Conservation (phyloP, 2,797 vertebrate species). For the Pseudomugil gertrudae region DNA sequence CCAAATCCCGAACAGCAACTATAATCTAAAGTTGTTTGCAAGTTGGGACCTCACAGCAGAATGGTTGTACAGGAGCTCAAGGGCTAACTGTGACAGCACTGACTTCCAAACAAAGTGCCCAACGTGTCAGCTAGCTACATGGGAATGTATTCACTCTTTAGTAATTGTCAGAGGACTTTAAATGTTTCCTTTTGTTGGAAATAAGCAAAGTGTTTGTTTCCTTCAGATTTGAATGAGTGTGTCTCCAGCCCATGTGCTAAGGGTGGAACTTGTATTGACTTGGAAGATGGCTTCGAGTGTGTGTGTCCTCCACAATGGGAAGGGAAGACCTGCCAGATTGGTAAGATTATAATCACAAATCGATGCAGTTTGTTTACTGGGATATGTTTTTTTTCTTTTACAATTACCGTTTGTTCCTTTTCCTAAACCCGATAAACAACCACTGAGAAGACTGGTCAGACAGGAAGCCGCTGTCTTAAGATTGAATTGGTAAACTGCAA, state of each 20-base stretch:
- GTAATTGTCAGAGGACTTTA: not conserved
- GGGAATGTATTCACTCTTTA: no score
- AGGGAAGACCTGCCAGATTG: conserved; percentile 93
- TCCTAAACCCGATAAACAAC: conserved; percentile 21
- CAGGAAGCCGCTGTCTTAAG: conserved; percentile 14
- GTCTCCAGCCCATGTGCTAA: conserved; percentile 89
- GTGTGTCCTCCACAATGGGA: conserved; percentile 93
- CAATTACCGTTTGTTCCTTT: conserved; percentile 16
- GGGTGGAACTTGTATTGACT: conserved; percentile 91
- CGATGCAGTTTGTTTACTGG: not conserved
- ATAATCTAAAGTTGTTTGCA: no score
- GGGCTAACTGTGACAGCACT: no score
- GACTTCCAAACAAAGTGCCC: no score
- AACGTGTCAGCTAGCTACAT: no score
- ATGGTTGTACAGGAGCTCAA: no score
- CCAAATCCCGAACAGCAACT: no score
- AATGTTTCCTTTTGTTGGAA: not conserved
- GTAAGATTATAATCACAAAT: conserved; percentile 70
- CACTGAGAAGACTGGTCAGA: not conserved
- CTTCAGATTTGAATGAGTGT: conserved; percentile 90
- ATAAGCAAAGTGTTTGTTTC: conserved; percentile 4
- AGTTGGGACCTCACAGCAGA: no score
- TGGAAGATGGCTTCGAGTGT: conserved; percentile 92
- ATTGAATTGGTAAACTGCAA: conserved; percentile 44
- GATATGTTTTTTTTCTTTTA: not conserved